Percentiles rank a stretch among this genome's conserved stretches.
phyloP scores from a whole-genome alignment of 2,113 vertebrate genomes.

The Antechinus stuartii region DNA sequence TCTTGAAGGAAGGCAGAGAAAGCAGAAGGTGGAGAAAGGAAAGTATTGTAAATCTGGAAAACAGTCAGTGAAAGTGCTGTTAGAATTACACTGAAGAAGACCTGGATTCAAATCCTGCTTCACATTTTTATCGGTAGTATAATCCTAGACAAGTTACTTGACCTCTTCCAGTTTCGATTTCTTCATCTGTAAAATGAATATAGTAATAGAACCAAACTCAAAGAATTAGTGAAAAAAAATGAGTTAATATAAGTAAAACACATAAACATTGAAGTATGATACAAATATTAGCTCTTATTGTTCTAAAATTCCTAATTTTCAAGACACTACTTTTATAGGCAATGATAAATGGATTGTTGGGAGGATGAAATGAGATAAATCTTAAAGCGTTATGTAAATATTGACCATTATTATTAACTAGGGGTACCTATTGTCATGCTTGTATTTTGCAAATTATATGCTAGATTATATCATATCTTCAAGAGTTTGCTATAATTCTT shows the following conservation, averaged over 20 bases:
- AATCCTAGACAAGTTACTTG: neutral
- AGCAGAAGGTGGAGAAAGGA: neutral
- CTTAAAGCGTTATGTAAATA: neutral
- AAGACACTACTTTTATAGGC: neutral
- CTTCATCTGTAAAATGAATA: neutral
- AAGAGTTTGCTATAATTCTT: slow-evolving; percentile 33
- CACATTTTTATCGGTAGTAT: neutral
- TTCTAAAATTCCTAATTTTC: neutral
- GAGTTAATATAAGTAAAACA: neutral
- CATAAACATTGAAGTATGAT: neutral
- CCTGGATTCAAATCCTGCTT: neutral
- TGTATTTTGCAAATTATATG: neutral
- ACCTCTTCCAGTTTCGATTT: neutral
- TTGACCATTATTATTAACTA: neutral
- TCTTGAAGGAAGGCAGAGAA: neutral
- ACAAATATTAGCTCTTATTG: neutral
- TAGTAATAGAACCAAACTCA: neutral
- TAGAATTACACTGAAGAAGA: neutral
- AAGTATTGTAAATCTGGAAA: neutral
- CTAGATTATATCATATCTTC: neutral
- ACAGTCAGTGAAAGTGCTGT: neutral
- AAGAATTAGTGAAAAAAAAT: neutral
- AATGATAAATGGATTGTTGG: neutral
- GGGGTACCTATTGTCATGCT: neutral
- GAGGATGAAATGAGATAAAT: neutral